Percentiles rank a stretch among this genome's conserved stretches.
Conservation (phyloP, 1,140 invertebrate species). For the Phenacoccus solenopsis region DNA sequence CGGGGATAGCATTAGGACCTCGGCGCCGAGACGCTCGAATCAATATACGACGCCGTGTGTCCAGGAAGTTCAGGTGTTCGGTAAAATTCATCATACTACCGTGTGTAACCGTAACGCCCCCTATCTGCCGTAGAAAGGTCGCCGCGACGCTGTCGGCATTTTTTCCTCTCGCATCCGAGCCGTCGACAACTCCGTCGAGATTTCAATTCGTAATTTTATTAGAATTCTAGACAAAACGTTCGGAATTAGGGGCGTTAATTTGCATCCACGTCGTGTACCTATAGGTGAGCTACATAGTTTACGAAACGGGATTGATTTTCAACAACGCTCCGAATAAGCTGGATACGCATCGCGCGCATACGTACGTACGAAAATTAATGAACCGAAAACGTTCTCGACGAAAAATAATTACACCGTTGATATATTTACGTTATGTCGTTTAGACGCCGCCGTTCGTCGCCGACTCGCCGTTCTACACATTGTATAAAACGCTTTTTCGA, state of each 20-base stretch:
- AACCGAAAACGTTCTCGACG: slow-evolving; percentile 1
- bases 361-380: neutral
- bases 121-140: no score
- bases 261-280: no score
- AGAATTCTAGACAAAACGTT: no score
- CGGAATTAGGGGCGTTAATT: no score
- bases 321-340: no score
- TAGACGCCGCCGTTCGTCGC: neutral
- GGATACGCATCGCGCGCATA: no score
- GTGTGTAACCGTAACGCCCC: neutral
- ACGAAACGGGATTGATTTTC: no score
- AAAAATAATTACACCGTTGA: neutral
- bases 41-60: slow-evolving; percentile 1
- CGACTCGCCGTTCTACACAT: neutral
- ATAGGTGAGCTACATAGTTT: no score
- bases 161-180: neutral
- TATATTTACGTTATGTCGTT: slow-evolving; percentile 3
- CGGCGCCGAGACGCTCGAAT: neutral
- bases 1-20: neutral
- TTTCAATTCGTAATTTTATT: neutral
- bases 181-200: neutral
- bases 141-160: no score
- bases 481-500: neutral
- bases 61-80: neutral
- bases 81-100: slow-evolving; percentile 2